Percentiles rank a stretch among this genome's conserved stretches.
phyloP scores from a whole-genome alignment of 92 coral and sea anemone species.

The Phymanthus crucifer region DNA sequence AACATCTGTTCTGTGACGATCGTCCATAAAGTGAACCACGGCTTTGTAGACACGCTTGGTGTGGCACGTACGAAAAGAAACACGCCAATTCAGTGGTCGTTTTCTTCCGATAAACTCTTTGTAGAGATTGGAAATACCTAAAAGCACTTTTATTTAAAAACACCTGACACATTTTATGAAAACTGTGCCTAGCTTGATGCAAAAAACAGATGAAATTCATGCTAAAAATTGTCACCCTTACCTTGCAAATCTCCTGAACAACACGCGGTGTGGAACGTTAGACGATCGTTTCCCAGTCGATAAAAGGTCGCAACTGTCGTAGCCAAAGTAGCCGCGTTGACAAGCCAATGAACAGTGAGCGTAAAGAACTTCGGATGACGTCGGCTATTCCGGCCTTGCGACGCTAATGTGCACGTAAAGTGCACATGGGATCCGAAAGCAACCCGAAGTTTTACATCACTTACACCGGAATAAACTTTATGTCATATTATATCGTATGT shows the following conservation, averaged over 20 bases:
- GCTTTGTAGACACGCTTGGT: neutral
- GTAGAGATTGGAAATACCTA: too few relatives aligned
- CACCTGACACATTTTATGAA: neutral
- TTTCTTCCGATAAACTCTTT: too few relatives aligned
- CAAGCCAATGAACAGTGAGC: slow-evolving; percentile 1
- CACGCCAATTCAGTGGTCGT: too few relatives aligned
- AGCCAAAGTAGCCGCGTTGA: neutral
- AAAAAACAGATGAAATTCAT: too few relatives aligned
- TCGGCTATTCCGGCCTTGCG: slow-evolving; percentile 5
- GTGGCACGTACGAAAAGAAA: neutral
- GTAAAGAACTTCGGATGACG: neutral
- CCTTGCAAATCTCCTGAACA: neutral
- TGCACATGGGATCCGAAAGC: slow-evolving; percentile 7
- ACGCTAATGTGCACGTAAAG: too few relatives aligned
- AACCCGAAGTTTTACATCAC: too few relatives aligned
- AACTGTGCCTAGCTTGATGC: neutral
- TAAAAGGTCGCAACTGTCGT: neutral
- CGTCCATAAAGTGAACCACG: neutral
- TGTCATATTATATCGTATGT: too few relatives aligned
- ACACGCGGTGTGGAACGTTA: neutral
- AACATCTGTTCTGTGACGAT: neutral
- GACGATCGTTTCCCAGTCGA: slow-evolving; percentile 2
- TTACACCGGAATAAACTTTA: too few relatives aligned
- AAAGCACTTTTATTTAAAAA: neutral
- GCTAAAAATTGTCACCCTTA: neutral